A percentile compares a stretch with the other conserved stretches of the same genome.
Evolutionary conservation across 2,888 invertebrate genomes (phyloP).

Genomic region (Macrophya annulata): DNA sequence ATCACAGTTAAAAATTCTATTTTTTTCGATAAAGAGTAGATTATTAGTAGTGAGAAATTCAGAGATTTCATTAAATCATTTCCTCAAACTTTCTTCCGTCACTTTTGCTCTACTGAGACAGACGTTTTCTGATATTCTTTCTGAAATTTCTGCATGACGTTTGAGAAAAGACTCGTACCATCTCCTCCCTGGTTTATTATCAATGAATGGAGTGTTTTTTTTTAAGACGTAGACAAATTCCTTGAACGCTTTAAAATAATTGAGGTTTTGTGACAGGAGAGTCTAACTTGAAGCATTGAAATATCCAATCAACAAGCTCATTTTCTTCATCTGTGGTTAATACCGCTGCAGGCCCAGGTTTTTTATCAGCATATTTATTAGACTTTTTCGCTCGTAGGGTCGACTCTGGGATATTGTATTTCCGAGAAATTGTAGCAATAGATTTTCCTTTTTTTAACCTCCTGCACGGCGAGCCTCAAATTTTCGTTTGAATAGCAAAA

Average conservation of each 20-base stretch:
- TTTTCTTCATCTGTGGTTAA: slow-evolving; percentile 61
- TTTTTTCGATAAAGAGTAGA: not conserved
- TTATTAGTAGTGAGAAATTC: not conserved
- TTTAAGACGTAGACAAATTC: not conserved
- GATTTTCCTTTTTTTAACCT: too few species aligned
- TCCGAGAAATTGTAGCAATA: too few species aligned
- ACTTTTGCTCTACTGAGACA: not conserved
- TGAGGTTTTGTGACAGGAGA: not conserved
- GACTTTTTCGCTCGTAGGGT: too few species aligned
- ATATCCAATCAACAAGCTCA: slow-evolving; percentile 66
- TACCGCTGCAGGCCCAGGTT: slow-evolving; percentile 63
- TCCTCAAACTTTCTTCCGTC: not conserved
- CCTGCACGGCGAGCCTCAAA: too few species aligned
- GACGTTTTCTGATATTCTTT: not conserved
- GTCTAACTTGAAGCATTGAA: slow-evolving; percentile 63
- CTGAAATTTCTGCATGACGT: not conserved
- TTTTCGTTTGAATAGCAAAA: too few species aligned
- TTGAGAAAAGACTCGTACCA: not conserved
- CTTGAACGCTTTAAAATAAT: not conserved
- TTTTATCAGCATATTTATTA: slow-evolving; percentile 49
- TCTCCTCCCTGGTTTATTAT: not conserved
- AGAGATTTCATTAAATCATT: not conserved
- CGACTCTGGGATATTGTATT: too few species aligned
- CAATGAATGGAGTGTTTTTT: not conserved
- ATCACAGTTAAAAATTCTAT: not conserved